Evolutionary conservation across 2,888 invertebrate genomes (phyloP).

Genomic region (Lacanobia oleracea): DNA sequence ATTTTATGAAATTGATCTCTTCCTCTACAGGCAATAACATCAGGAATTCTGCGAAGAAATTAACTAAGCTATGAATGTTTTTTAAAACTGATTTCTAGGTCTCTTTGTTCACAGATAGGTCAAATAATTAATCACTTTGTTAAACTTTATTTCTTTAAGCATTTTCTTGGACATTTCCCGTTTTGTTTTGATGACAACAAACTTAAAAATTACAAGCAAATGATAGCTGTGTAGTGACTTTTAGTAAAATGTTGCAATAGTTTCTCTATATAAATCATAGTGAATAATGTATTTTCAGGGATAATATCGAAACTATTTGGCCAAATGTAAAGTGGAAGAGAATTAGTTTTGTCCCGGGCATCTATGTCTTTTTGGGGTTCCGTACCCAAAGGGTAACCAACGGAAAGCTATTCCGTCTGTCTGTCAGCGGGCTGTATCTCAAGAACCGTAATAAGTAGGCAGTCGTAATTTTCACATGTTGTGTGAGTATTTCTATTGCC

Average conservation of each 20-base stretch:
- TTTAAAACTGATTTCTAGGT: not conserved
- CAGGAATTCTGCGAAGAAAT: not conserved
- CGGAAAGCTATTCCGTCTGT: too few species aligned
- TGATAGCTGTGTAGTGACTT: not conserved
- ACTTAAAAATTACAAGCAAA: not conserved
- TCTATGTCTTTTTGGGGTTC: not conserved
- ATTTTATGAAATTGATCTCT: constrained; percentile 11
- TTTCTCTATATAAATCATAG: too few species aligned
- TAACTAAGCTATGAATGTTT: too few species aligned
- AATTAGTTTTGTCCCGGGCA: not conserved
- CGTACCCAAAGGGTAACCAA: too few species aligned
- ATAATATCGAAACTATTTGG: too few species aligned
- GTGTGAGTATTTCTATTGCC: too few species aligned
- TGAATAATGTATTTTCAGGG: not conserved
- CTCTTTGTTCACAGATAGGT: too few species aligned
- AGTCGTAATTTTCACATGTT: too few species aligned
- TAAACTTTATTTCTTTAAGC: constrained; percentile 19
- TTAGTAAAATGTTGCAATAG: constrained; percentile 1
- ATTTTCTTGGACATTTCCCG: constrained; percentile 14
- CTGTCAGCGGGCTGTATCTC: too few species aligned
- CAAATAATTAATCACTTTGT: constrained; percentile 23
- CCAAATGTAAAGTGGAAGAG: not conserved
- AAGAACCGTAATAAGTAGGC: too few species aligned
- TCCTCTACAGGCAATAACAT: not conserved
- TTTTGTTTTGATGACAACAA: not conserved